Base-by-base conservation (phyloP, 2,888 invertebrate genomes). In the Zaprionus bogoriensis region DNA sequence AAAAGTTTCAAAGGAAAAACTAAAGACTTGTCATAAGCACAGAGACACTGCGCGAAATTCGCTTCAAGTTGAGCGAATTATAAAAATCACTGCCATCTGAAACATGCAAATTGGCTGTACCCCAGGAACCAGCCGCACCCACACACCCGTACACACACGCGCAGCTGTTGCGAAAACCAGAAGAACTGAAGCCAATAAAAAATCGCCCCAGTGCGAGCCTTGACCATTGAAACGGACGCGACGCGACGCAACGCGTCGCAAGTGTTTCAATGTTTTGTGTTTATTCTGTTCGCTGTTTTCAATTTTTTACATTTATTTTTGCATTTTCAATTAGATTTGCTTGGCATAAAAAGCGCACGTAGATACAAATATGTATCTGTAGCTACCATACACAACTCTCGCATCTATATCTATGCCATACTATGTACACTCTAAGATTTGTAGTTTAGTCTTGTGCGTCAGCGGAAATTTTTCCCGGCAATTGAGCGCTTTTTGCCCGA, bases 381-480 rank as follows among this genome's bases (percentile, higher is more conserved):
- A 36, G 32, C n/a, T n/a, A n/a, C n/a, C n/a, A n/a, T n/a, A n/a
- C n/a, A n/a, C n/a, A n/a, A n/a, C n/a, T 48, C 42, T 44, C 39
- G n/a, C 5, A 27, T 39, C 45, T 38, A 25, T 30, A 36, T 41
- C 20, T 46, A 14, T 41, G 60, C 52, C 23, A 44, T 69, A n/a
- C n/a, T n/a, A n/a, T n/a, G n/a, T n/a, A n/a, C n/a, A n/a, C n/a
- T n/a, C n/a, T n/a, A 23, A 51, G 36, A 55, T 52, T 55, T 55
- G 57, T 41, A 20, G 54, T 57, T 47, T 54, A 32, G 45, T 39
- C 57, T 54, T 76, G 84, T 89, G 88, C 89, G 87, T 87, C 88
- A 87, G 73, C 77, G 87, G 87, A 87, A 86, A 79, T 73, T 73
- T 73, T 73, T 70, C 55, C 54, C 47, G 46, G 61, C 77, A 86